Percentiles rank a stretch among this genome's conserved stretches.
Conservation (phyloP, 2,888 invertebrate species). For the Phyllotreta striolata region DNA sequence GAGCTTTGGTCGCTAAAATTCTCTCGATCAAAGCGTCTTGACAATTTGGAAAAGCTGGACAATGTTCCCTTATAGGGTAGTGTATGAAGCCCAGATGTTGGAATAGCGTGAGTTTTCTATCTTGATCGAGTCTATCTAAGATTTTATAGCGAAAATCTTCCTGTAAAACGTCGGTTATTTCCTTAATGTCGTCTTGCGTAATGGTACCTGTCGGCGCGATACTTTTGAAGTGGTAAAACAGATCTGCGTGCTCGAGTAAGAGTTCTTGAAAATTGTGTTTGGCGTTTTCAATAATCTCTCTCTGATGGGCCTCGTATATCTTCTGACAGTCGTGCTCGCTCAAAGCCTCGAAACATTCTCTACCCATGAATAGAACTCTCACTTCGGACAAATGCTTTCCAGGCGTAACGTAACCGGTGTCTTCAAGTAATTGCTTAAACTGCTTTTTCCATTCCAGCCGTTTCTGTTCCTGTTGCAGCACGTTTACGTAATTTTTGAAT, state of each 20-base stretch:
- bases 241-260: conserved; percentile 88
- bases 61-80: conserved; percentile 93
- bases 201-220: conserved; percentile 89
- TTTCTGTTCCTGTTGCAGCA: conserved; percentile 90
- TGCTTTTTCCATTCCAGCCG: conserved; percentile 93
- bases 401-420: conserved; percentile 93
- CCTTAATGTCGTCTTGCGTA: conserved; percentile 92
- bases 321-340: conserved; percentile 89
- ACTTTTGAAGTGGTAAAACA: conserved; percentile 92
- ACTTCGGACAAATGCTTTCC: conserved; percentile 94
- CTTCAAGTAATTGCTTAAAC: conserved; percentile 91
- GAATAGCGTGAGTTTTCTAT: conserved; percentile 91
- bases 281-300: conserved; percentile 87
- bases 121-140: conserved; percentile 92
- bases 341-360: conserved; percentile 92
- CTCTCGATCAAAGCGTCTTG: conserved; percentile 80
- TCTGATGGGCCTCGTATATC: conserved; percentile 94
- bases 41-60: conserved; percentile 87
- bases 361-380: conserved; percentile 89
- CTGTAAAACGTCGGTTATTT: conserved; percentile 89
- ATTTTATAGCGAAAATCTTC: conserved; percentile 96
- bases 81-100: conserved; percentile 96
- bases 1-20: conserved; percentile 73
- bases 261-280: conserved; percentile 93
- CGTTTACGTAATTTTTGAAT: conserved; percentile 90